These are phyloP conservation scores for Diacarnus erythraeanus DNA, from an alignment of 37 sponge, comb jelly and placozoan genomes.

Conservation along the genomic window DNA sequence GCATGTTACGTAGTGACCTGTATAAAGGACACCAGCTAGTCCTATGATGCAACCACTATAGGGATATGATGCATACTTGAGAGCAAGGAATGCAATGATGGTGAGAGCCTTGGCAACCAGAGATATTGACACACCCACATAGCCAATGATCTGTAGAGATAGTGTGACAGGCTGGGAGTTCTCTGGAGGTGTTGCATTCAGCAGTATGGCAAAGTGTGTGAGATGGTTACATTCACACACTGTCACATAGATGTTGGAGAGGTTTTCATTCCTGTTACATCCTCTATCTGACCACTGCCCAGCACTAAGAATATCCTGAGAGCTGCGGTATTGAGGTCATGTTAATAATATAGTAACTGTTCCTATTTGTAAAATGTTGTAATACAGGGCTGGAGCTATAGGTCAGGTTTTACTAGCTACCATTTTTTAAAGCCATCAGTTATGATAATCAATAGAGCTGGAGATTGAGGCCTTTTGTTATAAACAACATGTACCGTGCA, in stretches of 20 bases:
- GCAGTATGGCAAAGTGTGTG: conserved; percentile 73
- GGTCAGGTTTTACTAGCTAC: no score
- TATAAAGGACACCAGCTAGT: background rate
- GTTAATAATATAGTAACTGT: background rate
- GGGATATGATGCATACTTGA: background rate
- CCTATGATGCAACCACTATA: background rate
- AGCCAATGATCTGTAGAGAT: conserved; percentile 12
- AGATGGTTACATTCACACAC: conserved; percentile 67
- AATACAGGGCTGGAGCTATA: no score
- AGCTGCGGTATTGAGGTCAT: background rate
- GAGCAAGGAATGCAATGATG: background rate
- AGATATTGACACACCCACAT: conserved; percentile 10
- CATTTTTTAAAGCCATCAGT: no score
- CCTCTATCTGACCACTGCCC: no score
- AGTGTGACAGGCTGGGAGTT: background rate
- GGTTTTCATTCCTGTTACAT: no score
- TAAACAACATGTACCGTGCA: no score
- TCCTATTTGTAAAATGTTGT: no score
- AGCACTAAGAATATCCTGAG: no score
- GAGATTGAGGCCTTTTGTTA: no score
- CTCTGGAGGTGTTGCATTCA: conserved; percentile 14
- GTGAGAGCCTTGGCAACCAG: conserved; percentile 16
- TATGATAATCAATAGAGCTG: no score
- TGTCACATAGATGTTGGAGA: no score
- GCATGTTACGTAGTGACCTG: conserved; percentile 58